These are phyloP conservation scores for Lytechinus variegatus DNA, from an alignment of 35 echinoderm and acorn worm species.

Conservation along the genomic window DNA sequence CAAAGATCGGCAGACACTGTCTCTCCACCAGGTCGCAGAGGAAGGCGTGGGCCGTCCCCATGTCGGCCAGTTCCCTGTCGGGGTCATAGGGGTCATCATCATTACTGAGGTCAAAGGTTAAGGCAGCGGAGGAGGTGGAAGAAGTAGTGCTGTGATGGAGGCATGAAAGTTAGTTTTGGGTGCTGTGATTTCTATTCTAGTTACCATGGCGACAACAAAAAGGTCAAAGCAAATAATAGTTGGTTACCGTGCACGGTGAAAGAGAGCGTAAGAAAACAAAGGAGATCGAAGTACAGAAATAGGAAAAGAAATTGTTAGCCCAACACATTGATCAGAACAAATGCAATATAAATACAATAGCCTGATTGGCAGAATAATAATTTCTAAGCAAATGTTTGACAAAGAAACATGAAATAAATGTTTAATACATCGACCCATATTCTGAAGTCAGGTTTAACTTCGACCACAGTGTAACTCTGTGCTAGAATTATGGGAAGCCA, in stretches of 20 bases:
- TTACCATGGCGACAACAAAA: background rate
- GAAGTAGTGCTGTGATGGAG: constrained; percentile 32
- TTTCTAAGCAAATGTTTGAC: too few species aligned
- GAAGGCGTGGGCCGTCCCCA: constrained; percentile 70
- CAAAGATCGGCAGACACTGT: constrained; percentile 84
- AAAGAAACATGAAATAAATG: too few species aligned
- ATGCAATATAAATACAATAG: background rate
- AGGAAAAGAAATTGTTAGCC: background rate
- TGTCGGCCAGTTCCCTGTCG: constrained; percentile 73
- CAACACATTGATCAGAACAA: background rate
- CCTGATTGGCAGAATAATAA: too few species aligned
- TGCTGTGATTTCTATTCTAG: constrained; percentile 1
- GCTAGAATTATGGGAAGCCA: too few species aligned
- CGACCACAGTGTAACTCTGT: too few species aligned
- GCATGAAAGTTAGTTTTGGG: constrained; percentile 5
- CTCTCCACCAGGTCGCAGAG: constrained; percentile 78
- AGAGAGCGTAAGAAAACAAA: background rate
- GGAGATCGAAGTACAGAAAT: background rate
- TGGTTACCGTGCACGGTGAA: background rate
- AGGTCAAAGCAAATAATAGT: background rate
- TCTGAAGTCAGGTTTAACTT: too few species aligned
- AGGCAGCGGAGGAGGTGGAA: constrained; percentile 21
- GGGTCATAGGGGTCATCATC: constrained; percentile 41
- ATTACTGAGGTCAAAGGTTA: constrained; percentile 30
- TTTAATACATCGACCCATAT: too few species aligned